Evolutionary conservation across 2,888 invertebrate genomes (phyloP).

Genomic region (Drosophila subquinaria): DNA sequence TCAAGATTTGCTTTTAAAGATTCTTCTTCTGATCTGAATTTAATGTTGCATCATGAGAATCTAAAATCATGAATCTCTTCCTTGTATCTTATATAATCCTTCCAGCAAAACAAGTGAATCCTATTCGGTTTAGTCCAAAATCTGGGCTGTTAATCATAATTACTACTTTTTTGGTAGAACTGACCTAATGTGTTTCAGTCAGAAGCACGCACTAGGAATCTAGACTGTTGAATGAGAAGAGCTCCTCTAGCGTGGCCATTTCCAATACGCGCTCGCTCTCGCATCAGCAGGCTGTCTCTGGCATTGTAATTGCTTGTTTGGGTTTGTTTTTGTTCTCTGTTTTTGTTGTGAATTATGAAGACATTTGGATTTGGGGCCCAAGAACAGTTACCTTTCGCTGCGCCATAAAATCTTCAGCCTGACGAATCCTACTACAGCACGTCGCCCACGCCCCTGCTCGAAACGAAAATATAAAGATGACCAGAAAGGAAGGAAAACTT

Average conservation of each 20-base stretch:
- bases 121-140: conserved; percentile 13
- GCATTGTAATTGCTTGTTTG: conserved; percentile 77
- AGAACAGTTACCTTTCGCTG: conserved; percentile 72
- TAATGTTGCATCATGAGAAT: no score
- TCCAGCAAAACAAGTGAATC: conserved; percentile 6
- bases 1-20: no score
- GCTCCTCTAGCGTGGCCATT: conserved; percentile 53
- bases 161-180: conserved; percentile 37
- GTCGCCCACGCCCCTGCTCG: conserved; percentile 68
- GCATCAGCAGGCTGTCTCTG: not conserved
- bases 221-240: conserved; percentile 6
- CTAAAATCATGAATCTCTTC: not conserved
- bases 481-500: conserved; percentile 24
- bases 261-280: conserved; percentile 36
- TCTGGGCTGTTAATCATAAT: conserved; percentile 46
- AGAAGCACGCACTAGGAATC: conserved; percentile 73
- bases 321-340: conserved; percentile 42
- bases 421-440: conserved; percentile 71
- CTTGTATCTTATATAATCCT: not conserved
- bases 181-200: conserved; percentile 56
- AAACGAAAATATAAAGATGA: conserved; percentile 19
- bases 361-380: conserved; percentile 62
- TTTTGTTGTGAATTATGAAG: conserved; percentile 60
- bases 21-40: no score
- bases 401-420: conserved; percentile 63